phyloP scores from a whole-genome alignment of 2,113 vertebrate species.

The Percina caprodes region DNA sequence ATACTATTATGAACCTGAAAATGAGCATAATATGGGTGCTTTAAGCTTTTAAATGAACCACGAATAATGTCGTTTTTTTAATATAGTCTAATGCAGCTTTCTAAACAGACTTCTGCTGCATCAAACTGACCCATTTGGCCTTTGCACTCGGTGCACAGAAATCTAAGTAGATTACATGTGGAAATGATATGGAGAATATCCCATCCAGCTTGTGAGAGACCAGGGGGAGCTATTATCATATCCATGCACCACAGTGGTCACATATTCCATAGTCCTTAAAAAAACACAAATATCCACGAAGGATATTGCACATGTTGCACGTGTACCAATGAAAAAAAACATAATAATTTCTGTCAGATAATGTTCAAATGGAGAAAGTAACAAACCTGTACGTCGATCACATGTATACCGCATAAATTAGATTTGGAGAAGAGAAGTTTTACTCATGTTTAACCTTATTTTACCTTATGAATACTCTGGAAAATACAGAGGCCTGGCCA shows the following conservation, averaged over 20 bases:
- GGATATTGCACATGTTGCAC: neutral
- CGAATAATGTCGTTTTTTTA: neutral
- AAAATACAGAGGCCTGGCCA: constrained; percentile 65
- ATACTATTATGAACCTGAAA: no score
- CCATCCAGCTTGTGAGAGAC: constrained; percentile 33
- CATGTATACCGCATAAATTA: neutral
- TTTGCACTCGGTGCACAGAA: constrained; percentile 43
- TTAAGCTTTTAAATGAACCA: neutral
- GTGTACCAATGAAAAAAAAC: neutral
- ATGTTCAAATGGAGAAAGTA: neutral
- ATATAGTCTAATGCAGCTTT: neutral
- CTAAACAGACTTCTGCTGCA: constrained; percentile 12
- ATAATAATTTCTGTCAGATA: neutral
- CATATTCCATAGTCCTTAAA: neutral
- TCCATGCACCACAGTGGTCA: neutral
- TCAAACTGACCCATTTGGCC: constrained; percentile 67
- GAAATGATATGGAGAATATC: constrained; percentile 53
- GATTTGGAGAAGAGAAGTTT: constrained; percentile 3
- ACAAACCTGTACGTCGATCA: neutral
- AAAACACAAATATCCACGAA: constrained; percentile 14
- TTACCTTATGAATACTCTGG: constrained; percentile 77
- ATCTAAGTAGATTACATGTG: constrained; percentile 54
- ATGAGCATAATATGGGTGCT: no score
- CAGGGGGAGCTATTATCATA: constrained; percentile 34
- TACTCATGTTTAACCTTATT: constrained; percentile 66